phyloP scores from a whole-genome alignment of 2,888 invertebrate species.

The Hyposoter dolosus region DNA sequence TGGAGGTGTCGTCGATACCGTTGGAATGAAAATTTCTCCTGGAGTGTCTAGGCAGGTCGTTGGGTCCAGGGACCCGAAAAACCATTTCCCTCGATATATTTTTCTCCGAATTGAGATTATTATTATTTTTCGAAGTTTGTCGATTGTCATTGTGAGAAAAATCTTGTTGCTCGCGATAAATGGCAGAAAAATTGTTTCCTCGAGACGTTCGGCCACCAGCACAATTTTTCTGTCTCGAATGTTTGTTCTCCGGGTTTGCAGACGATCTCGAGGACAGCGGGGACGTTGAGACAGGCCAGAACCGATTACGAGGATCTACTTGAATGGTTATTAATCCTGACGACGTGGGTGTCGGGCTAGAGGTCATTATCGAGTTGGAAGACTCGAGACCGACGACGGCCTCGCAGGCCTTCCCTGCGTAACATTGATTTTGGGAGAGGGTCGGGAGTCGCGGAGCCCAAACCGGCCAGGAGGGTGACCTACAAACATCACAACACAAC shows the following conservation, averaged over 20 bases:
- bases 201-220: too few relatives aligned
- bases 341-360: slow-evolving; percentile 74
- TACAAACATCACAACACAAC: slow-evolving; percentile 85
- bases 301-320: slow-evolving; percentile 78
- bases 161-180: neutral
- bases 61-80: slow-evolving; percentile 77
- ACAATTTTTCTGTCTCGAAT: too few relatives aligned
- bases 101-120: slow-evolving; percentile 61
- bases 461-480: slow-evolving; percentile 88
- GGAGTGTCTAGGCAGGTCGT: slow-evolving; percentile 73
- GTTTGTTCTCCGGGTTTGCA: too few relatives aligned
- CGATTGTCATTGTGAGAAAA: neutral
- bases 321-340: slow-evolving; percentile 72
- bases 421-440: slow-evolving; percentile 80
- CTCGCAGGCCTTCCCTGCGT: slow-evolving; percentile 69
- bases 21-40: slow-evolving; percentile 73
- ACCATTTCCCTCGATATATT: slow-evolving; percentile 20
- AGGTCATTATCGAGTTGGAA: slow-evolving; percentile 69
- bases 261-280: slow-evolving; percentile 72
- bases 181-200: too few relatives aligned
- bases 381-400: slow-evolving; percentile 63
- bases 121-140: slow-evolving; percentile 61
- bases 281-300: slow-evolving; percentile 77
- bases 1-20: slow-evolving; percentile 56
- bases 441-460: slow-evolving; percentile 85